Evolutionary conservation across 2,797 vertebrate genomes (phyloP).

Genomic region (Phrynocephalus forsythii): DNA sequence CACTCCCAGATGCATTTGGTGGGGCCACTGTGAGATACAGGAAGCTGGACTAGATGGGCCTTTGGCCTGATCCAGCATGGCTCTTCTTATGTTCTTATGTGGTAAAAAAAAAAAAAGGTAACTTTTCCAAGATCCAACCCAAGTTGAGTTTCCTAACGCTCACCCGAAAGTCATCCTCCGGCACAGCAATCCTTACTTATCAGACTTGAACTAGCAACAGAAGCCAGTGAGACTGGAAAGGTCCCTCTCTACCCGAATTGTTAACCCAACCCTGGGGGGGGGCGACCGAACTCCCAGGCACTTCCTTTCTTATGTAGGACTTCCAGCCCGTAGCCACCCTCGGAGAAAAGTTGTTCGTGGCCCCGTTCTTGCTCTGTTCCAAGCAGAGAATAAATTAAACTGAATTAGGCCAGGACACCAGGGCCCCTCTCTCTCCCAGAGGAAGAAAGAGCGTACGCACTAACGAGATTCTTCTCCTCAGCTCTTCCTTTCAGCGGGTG

Average conservation of each 20-base stretch:
- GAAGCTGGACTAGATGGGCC: no score
- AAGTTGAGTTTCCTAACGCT: not conserved
- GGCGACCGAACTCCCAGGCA: not conserved
- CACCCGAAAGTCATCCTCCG: not conserved
- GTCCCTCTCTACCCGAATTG: not conserved
- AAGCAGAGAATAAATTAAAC: conserved; percentile 74
- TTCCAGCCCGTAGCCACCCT: conserved; percentile 54
- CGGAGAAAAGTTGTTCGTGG: conserved; percentile 54
- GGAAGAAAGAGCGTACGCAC: conserved; percentile 37
- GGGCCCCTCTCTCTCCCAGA: conserved; percentile 61
- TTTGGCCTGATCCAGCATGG: no score
- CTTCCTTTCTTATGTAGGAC: not conserved
- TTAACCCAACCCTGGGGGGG: not conserved
- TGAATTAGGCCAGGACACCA: conserved; percentile 67
- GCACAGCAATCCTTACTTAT: not conserved
- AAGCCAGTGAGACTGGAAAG: not conserved
- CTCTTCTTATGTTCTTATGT: not conserved
- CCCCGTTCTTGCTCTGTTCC: conserved; percentile 69
- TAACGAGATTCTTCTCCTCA: conserved; percentile 57
- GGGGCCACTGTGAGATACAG: no score
- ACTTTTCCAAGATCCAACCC: not conserved
- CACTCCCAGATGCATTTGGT: no score
- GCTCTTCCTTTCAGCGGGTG: not conserved
- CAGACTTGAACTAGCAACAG: not conserved
- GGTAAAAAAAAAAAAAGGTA: no score